These are phyloP conservation scores for Apocrypta bakeri DNA, from an alignment of 1,140 invertebrate genomes.

Conservation along the genomic window DNA sequence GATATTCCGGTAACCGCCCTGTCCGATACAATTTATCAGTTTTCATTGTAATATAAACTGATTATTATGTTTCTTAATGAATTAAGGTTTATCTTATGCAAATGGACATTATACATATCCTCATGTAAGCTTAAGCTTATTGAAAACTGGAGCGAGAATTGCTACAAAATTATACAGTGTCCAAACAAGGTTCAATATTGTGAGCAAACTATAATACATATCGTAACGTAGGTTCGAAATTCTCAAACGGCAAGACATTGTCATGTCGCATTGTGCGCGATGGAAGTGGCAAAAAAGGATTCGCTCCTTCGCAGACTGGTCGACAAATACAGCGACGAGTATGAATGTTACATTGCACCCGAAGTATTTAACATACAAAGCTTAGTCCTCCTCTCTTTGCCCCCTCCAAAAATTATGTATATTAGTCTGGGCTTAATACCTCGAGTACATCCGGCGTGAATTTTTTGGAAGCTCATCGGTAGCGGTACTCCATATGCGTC, in stretches of 20 bases:
- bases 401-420: constrained; percentile 14
- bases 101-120: no score
- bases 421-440: neutral
- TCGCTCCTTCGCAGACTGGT: neutral
- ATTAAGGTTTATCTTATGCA: no score
- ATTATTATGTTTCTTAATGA: no score
- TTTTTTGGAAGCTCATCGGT: neutral
- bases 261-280: neutral
- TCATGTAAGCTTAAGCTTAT: neutral
- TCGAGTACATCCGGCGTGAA: constrained; percentile 29
- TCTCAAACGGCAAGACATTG: no score
- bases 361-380: constrained; percentile 22
- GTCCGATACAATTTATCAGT: no score
- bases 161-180: no score
- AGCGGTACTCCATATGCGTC: no score
- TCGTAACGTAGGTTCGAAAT: no score
- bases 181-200: neutral
- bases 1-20: no score
- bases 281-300: neutral
- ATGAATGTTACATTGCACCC: neutral
- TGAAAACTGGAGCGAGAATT: neutral
- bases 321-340: neutral
- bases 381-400: no score
- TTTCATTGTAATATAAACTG: no score
- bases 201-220: neutral